A percentile compares a stretch with the other conserved stretches of the same genome.
These are phyloP conservation scores for Leptoteleia sp. DNA, from an alignment of 1,140 invertebrate species.

Conservation along the genomic window DNA sequence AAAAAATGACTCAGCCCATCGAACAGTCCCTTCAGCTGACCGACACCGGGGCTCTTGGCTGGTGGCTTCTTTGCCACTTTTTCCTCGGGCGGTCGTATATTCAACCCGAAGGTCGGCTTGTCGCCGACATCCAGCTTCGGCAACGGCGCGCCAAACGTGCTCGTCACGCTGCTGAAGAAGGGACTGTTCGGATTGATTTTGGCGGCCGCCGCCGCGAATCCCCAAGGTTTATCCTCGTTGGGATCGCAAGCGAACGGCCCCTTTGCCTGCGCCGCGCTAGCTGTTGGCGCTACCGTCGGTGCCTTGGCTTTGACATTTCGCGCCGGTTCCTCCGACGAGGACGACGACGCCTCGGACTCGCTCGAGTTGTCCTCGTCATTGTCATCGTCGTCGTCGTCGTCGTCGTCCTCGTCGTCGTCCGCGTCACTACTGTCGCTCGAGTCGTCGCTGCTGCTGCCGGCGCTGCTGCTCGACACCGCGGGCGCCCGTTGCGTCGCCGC, in stretches of 20 bases:
- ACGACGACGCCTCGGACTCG: slow-evolving; percentile 70
- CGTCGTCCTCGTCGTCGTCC: slow-evolving; percentile 60
- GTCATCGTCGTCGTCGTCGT: slow-evolving; percentile 73
- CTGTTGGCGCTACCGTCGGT: background rate
- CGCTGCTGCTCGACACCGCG: slow-evolving; percentile 60
- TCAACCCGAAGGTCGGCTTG: slow-evolving; percentile 74
- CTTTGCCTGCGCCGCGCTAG: slow-evolving; percentile 65
- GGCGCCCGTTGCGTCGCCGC: slow-evolving; percentile 19
- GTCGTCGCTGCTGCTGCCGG: slow-evolving; percentile 71
- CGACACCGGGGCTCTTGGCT: slow-evolving; percentile 78
- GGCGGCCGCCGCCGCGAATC: slow-evolving; percentile 87
- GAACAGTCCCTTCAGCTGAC: slow-evolving; percentile 88
- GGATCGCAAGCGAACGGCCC: slow-evolving; percentile 75
- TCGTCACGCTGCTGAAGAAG: slow-evolving; percentile 77
- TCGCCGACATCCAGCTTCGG: slow-evolving; percentile 75
- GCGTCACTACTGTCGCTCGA: slow-evolving; percentile 68
- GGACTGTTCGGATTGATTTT: slow-evolving; percentile 73
- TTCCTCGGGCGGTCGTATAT: slow-evolving; percentile 67
- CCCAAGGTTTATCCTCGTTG: slow-evolving; percentile 85
- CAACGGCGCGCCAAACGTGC: slow-evolving; percentile 72
- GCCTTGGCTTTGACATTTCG: slow-evolving; percentile 14
- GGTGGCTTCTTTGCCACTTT: slow-evolving; percentile 1
- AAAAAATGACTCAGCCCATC: slow-evolving; percentile 93
- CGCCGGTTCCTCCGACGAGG: slow-evolving; percentile 67
- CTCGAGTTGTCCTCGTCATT: slow-evolving; percentile 69